A percentile compares a stretch with the other conserved stretches of the same genome.
Conservation (phyloP, 2,888 invertebrate species). For the Drosophila ustulata region DNA sequence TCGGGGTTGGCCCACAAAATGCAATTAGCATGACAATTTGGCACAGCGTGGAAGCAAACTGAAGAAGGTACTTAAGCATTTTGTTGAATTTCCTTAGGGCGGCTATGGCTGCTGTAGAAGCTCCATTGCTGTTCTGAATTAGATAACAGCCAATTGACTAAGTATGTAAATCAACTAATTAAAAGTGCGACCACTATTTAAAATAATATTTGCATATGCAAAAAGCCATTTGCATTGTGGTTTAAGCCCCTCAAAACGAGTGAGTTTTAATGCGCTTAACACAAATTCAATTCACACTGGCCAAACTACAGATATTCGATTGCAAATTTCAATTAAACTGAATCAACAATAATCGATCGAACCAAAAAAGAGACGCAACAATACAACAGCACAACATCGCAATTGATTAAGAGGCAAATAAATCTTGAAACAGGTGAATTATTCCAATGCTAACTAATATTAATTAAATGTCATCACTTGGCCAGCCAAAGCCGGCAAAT, state of each 20-base stretch:
- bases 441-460: slow-evolving; percentile 11
- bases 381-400: neutral
- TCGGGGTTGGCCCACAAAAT: slow-evolving; percentile 47
- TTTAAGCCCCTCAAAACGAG: slow-evolving; percentile 11
- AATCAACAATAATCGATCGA: slow-evolving; percentile 44
- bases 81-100: slow-evolving; percentile 20
- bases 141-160: slow-evolving; percentile 15
- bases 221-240: slow-evolving; percentile 39
- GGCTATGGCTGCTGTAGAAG: neutral
- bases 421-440: slow-evolving; percentile 9
- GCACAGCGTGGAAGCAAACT: neutral
- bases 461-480: slow-evolving; percentile 16
- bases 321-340: slow-evolving; percentile 57
- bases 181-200: slow-evolving; percentile 44
- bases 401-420: neutral
- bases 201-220: slow-evolving; percentile 52
- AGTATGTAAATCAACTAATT: slow-evolving; percentile 38
- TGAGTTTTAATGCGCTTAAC: slow-evolving; percentile 36
- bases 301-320: slow-evolving; percentile 1
- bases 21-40: slow-evolving; percentile 64
- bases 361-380: slow-evolving; percentile 6
- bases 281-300: slow-evolving; percentile 27
- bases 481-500: slow-evolving; percentile 1
- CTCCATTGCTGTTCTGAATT: slow-evolving; percentile 9
- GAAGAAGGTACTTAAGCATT: slow-evolving; percentile 27